Evolutionary conservation across 1,140 invertebrate genomes (phyloP).

Genomic region (Scylla paramamosain): DNA sequence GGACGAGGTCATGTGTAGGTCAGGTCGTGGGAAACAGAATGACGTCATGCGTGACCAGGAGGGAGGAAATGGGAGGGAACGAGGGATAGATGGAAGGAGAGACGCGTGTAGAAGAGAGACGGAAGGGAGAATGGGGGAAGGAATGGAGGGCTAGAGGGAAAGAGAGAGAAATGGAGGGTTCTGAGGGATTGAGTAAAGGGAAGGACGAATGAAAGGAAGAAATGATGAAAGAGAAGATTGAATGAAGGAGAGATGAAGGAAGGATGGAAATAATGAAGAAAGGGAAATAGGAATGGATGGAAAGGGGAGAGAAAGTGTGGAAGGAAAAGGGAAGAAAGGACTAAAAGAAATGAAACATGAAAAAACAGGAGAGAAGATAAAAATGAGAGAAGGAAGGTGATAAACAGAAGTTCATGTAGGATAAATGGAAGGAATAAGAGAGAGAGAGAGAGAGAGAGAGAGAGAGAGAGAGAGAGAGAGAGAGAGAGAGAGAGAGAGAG

Average conservation of each 20-base stretch:
- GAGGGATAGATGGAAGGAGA: neutral
- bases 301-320: neutral
- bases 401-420: neutral
- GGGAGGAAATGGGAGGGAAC: neutral
- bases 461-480: neutral
- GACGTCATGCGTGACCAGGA: neutral
- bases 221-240: neutral
- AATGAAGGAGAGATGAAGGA: neutral
- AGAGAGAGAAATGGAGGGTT: neutral
- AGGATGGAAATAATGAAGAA: neutral
- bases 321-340: neutral
- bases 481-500: neutral
- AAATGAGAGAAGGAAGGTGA: neutral
- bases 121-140: neutral
- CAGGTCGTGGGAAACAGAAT: too few relatives aligned
- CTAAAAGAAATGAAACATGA: neutral
- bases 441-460: slow-evolving; percentile 51
- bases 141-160: neutral
- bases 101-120: too few relatives aligned
- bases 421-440: neutral
- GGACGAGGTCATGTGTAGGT: too few relatives aligned
- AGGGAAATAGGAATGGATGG: neutral
- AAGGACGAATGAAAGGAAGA: neutral
- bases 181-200: neutral
- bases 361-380: too few relatives aligned